Evolutionary conservation across 2,797 vertebrate genomes (phyloP).

Genomic region (Chromobotia macracanthus): DNA sequence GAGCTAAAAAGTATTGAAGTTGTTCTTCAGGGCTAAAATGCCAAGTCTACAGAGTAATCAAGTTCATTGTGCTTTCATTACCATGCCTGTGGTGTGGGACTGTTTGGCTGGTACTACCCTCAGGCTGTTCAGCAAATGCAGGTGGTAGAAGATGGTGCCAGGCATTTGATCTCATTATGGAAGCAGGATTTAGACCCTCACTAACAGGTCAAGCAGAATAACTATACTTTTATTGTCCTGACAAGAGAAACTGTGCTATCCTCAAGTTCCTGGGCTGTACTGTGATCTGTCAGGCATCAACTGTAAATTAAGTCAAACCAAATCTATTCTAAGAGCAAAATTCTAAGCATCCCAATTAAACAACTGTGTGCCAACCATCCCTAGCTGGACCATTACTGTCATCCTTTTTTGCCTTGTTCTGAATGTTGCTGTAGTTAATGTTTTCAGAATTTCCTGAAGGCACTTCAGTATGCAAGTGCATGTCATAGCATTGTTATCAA

Average conservation of each 20-base stretch:
- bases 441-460: slow-evolving; percentile 8
- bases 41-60: background rate
- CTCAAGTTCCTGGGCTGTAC: background rate
- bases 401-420: slow-evolving; percentile 15
- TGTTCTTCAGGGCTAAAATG: background rate
- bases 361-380: background rate
- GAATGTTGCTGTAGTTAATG: slow-evolving; percentile 2
- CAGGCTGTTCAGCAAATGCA: slow-evolving; percentile 45
- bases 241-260: background rate
- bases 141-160: slow-evolving; percentile 39
- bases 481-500: slow-evolving; percentile 39
- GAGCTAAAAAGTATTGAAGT: background rate
- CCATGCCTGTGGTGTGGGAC: background rate
- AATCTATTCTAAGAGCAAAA: background rate
- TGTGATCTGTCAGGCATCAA: background rate
- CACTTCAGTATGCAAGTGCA: slow-evolving; percentile 9
- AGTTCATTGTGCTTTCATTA: slow-evolving; percentile 28
- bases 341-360: background rate
- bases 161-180: slow-evolving; percentile 59
- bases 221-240: slow-evolving; percentile 27
- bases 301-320: background rate
- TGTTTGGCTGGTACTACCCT: background rate
- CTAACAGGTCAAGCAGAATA: slow-evolving; percentile 28
- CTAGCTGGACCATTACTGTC: background rate
- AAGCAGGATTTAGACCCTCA: slow-evolving; percentile 48